These are phyloP conservation scores for Orientallactaga bullata DNA, from an alignment of 2,113 vertebrate species.

Conservation along the genomic window DNA sequence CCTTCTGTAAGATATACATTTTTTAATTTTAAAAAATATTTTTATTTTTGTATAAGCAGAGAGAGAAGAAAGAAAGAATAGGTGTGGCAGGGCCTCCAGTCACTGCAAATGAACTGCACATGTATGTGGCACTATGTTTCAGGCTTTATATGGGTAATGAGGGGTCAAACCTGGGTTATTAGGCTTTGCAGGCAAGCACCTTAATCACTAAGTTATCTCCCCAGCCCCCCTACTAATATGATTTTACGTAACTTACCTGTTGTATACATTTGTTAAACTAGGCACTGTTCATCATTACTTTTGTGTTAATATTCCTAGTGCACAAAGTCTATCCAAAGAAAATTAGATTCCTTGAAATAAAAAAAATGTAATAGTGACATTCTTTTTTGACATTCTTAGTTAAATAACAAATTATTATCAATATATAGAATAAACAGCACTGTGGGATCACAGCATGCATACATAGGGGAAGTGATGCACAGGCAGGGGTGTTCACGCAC, in stretches of 20 bases:
- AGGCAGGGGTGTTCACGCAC: background rate
- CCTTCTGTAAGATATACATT: background rate
- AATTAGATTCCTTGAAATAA: slow-evolving; percentile 34
- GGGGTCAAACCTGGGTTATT: too few species aligned
- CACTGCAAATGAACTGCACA: too few species aligned
- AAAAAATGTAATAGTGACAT: background rate
- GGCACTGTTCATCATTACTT: background rate
- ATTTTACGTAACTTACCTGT: slow-evolving; percentile 15
- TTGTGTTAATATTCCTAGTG: slow-evolving; percentile 25
- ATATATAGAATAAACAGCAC: background rate
- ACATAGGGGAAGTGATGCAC: background rate
- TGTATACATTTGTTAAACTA: slow-evolving; percentile 15
- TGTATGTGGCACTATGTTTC: too few species aligned
- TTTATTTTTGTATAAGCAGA: too few species aligned
- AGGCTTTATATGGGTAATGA: too few species aligned
- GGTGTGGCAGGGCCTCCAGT: too few species aligned
- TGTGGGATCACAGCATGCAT: background rate
- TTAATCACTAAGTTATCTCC: too few species aligned
- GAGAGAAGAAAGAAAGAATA: too few species aligned
- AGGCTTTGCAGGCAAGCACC: too few species aligned
- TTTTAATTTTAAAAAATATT: too few species aligned
- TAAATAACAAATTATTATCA: slow-evolving; percentile 14
- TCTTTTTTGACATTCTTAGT: slow-evolving; percentile 2
- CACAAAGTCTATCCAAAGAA: background rate
- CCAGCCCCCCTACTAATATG: too few species aligned